A percentile compares a stretch with the other conserved stretches of the same genome.
Conservation (phyloP, 2,888 invertebrate species). For the Blastobasis adustella region DNA sequence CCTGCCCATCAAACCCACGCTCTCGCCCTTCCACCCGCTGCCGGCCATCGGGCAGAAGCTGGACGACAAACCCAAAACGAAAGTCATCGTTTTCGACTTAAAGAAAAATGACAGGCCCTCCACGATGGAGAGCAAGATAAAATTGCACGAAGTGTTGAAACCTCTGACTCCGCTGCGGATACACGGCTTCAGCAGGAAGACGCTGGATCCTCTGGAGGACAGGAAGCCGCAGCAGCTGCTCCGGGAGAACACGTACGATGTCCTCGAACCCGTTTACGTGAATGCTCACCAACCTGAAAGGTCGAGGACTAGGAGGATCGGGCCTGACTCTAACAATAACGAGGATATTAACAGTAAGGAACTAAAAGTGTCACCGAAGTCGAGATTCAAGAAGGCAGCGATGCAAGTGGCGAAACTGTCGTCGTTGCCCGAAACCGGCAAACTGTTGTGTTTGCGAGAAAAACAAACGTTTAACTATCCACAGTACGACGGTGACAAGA, state of each 20-base stretch:
- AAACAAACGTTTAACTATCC: slow-evolving; percentile 41
- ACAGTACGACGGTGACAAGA: slow-evolving; percentile 28
- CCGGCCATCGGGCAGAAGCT: slow-evolving; percentile 63
- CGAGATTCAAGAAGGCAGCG: slow-evolving; percentile 61
- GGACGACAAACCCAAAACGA: slow-evolving; percentile 46
- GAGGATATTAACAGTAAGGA: slow-evolving; percentile 13
- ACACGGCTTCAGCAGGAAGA: slow-evolving; percentile 43
- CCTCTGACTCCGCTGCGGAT: slow-evolving; percentile 55
- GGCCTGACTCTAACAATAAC: slow-evolving; percentile 7
- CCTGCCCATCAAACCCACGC: slow-evolving; percentile 42
- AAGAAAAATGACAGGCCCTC: slow-evolving; percentile 33
- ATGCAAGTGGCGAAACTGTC: slow-evolving; percentile 53
- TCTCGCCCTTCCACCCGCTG: slow-evolving; percentile 64
- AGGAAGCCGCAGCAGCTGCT: slow-evolving; percentile 51
- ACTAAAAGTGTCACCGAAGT: slow-evolving; percentile 47
- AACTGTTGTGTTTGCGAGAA: slow-evolving; percentile 54
- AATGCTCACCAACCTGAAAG: slow-evolving; percentile 35
- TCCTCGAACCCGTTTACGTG: slow-evolving; percentile 55
- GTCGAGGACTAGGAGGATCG: slow-evolving; percentile 14
- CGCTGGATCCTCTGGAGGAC: slow-evolving; percentile 30
- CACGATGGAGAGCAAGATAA: slow-evolving; percentile 28
- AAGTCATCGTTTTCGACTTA: slow-evolving; percentile 57
- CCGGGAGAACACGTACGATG: slow-evolving; percentile 65
- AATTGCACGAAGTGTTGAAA: slow-evolving; percentile 53
- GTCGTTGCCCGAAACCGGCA: slow-evolving; percentile 57